Evolutionary conservation across 1,140 invertebrate species (phyloP), one percentile per base, ranked within the genome.

Genomic region (Brachionus asplanchnoidis): DNA sequence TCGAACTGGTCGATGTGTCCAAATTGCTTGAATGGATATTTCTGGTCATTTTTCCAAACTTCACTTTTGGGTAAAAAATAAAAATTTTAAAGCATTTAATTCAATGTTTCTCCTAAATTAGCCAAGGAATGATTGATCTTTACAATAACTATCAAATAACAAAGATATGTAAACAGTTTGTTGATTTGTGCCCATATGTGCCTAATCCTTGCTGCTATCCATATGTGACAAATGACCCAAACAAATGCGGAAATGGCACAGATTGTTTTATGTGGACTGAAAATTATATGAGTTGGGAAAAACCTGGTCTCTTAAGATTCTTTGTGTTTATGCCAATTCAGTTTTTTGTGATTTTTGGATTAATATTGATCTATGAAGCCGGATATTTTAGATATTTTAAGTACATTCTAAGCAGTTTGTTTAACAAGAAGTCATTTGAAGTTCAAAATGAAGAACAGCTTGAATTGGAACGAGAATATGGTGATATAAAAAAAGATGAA

Each of bases 31-130:
- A 88, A 79, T 89, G 88, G 88, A 87, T 88, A 28, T 89, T 89
- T 85, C 60, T 90, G 91, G 82, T 86, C 60, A 60, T 88, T 2
- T 85, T 88, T 32, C 88, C 88, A 9, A 88, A 89, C 73, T 89
- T 86, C 85, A 88, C 87, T 60, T 86, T 89, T 0, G 87, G 86
- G 23, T 87, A 88, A 86, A 86, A 14, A 53, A 26, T 36, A n/a
- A 12, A 44, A 42, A 17, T 36, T 42, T 68, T 32, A 6, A 0
- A 36, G 1, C 32, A 36, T 36, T 3, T 40, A 44, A 73, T 42
- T 23, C 11, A 2, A 46, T 46, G 0, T 46, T 40, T 42, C 17
- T 42, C 42, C 40, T 73, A 0, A 53, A 32, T 14, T 60, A 84
- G 60, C 8, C 60, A 84, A 53, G 60, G 42, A 36, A 32, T 68